Conservation (phyloP, 2,113 vertebrate genomes). For the Fukomys damarensis region DNA sequence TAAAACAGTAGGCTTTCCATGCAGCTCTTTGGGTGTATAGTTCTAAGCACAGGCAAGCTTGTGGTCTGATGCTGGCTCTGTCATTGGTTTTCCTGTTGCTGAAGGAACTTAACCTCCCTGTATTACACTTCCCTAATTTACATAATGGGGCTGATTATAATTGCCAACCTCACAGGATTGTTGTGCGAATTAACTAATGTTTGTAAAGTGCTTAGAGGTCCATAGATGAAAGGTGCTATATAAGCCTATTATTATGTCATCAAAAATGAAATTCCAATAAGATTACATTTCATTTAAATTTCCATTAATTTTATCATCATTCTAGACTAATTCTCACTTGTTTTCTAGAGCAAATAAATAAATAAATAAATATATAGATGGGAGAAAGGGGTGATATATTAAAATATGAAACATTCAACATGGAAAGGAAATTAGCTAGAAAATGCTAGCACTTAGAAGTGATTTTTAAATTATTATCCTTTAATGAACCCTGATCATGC, state of each 20-base stretch:
- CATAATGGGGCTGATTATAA: conserved; percentile 84
- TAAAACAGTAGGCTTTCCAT: neutral
- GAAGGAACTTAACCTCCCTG: conserved; percentile 70
- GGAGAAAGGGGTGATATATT: conserved; percentile 63
- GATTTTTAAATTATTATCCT: conserved; percentile 84
- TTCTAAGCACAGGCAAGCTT: neutral
- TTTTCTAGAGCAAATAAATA: conserved; percentile 77
- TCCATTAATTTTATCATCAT: conserved; percentile 81
- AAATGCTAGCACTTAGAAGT: conserved; percentile 75
- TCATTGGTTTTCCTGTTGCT: conserved; percentile 54
- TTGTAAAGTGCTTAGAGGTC: conserved; percentile 83
- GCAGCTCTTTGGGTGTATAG: neutral
- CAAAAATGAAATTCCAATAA: conserved; percentile 80
- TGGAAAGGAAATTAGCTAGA: conserved; percentile 80
- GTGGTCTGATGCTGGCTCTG: conserved; percentile 47
- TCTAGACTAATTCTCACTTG: conserved; percentile 74
- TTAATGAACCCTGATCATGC: conserved; percentile 81
- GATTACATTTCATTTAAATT: conserved; percentile 80
- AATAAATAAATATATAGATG: conserved; percentile 66
- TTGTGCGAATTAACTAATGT: conserved; percentile 83
- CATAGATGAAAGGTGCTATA: conserved; percentile 82
- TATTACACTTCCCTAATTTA: conserved; percentile 76
- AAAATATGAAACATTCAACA: conserved; percentile 68
- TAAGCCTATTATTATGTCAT: conserved; percentile 85
- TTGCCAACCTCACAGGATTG: conserved; percentile 83